Evolutionary conservation across 1,140 invertebrate genomes (phyloP), one percentile per base, ranked within the genome.

Genomic region (Chymomyza costata): DNA sequence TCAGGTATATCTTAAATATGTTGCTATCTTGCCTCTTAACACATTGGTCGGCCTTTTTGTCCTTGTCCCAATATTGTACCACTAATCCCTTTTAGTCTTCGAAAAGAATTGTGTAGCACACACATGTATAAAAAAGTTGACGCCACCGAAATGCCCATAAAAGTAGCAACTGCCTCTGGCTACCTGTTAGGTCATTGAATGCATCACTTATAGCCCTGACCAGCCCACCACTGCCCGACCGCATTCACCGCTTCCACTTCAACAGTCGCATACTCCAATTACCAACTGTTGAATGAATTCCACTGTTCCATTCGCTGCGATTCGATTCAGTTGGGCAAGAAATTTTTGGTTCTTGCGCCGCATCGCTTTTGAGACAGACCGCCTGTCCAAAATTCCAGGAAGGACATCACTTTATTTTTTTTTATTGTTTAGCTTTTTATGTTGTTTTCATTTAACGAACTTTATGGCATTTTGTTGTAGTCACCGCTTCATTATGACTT

Each of bases 401-500:
- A 78, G 73, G 67, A 80, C 53, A 57, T 80, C 49, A 49, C 47
- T 50, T 46, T 65, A 35, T 52, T 21, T 46, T 39, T 40, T 68
- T 41, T 61, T 52, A 28, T 46, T 54, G 18, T n/a, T 43, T 43
- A 16, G 35, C 19, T 46, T 62, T 38, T 58, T 45, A 58, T 57
- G 58, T 53, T 59, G 63, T 80, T 78, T 70, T 78, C 67, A 78
- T 80, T 80, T 80, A 73, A 67, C 51, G 59, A 59, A 78, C 78
- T 80, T 80, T 71, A 80, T 67, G 67, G 73, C 73, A 78, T 78
- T 78, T 78, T 71, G 71, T 71, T 78, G 71, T 67, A 80, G 73
- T 78, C 64, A 73, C 67, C 73, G 73, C 67, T 78, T 78, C 73
- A 78, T 78, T 78, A 78, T 78, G 73, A 78, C 80, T 78, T 78